phyloP scores from a whole-genome alignment of 2,797 vertebrate genomes.

The Crypturellus tataupa region DNA sequence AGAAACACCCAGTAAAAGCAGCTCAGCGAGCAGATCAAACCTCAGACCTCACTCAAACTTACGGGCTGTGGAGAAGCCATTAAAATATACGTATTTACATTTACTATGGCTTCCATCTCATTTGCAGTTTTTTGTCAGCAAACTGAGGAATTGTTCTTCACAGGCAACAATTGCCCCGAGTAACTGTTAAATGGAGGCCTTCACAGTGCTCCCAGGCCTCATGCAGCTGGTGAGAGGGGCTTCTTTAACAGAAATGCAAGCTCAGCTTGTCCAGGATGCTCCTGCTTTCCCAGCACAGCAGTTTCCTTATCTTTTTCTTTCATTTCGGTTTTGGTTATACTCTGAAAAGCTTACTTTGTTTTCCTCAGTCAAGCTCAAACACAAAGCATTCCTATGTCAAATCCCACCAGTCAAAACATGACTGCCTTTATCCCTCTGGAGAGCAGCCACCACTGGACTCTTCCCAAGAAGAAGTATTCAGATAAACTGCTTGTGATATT shows the following conservation, averaged over 20 bases:
- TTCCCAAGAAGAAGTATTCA: neutral
- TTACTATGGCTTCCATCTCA: neutral
- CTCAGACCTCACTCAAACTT: neutral
- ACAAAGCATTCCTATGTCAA: neutral
- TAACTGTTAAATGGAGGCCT: slow-evolving; percentile 22
- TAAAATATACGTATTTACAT: slow-evolving; percentile 3
- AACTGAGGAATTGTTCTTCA: neutral
- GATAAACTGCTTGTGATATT: neutral
- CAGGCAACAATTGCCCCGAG: neutral
- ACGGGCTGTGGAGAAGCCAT: neutral
- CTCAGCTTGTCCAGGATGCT: neutral
- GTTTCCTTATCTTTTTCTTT: fast-evolving
- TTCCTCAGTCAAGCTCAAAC: neutral
- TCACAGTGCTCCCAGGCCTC: neutral
- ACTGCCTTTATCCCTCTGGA: neutral
- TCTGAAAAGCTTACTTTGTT: slow-evolving; percentile 18
- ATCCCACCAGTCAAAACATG: neutral
- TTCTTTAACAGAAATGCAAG: neutral
- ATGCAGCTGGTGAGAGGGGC: neutral
- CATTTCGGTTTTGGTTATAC: neutral
- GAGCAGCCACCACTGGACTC: neutral
- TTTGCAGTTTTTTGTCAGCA: slow-evolving; percentile 22
- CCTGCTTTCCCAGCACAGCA: neutral
- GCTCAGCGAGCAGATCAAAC: neutral
- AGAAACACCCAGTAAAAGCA: slow-evolving; percentile 7